Percentiles rank a stretch among this genome's conserved stretches.
phyloP scores from a whole-genome alignment of 2,888 invertebrate species.

The Hirtodrosophila confusa region DNA sequence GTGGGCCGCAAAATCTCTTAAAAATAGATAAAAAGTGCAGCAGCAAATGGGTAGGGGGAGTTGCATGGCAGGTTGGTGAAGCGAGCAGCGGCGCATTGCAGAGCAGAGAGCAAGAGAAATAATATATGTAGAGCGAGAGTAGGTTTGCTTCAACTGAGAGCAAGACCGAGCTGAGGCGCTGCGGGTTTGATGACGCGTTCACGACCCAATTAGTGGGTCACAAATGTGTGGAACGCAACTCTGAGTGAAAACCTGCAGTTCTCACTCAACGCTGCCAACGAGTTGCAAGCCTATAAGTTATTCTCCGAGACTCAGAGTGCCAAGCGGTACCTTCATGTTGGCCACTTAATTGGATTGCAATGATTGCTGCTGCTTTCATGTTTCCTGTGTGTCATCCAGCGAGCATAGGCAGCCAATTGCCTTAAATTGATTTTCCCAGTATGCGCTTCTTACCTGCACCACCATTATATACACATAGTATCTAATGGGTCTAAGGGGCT shows the following conservation, averaged over 20 bases:
- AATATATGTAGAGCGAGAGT: background rate
- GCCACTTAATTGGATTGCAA: constrained; percentile 73
- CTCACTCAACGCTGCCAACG: constrained; percentile 20
- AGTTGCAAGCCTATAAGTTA: constrained; percentile 1
- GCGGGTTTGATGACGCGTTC: constrained; percentile 34
- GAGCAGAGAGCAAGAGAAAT: constrained; percentile 11
- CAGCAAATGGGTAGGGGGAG: background rate
- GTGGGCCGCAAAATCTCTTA: constrained; percentile 47
- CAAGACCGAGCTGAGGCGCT: constrained; percentile 14
- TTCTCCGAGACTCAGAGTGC: constrained; percentile 1
- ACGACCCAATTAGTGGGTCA: constrained; percentile 59
- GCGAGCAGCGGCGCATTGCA: constrained; percentile 39
- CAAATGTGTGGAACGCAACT: constrained; percentile 43
- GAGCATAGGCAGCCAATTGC: constrained; percentile 41
- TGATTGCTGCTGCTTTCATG: constrained; percentile 41
- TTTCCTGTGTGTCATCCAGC: constrained; percentile 49
- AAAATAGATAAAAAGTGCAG: constrained; percentile 38
- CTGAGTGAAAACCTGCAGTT: constrained; percentile 7
- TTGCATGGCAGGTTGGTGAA: constrained; percentile 20
- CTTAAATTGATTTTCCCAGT: constrained; percentile 55
- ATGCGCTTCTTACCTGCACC: constrained; percentile 29
- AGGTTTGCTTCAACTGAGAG: constrained; percentile 15
- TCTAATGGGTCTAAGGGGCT: constrained; percentile 12
- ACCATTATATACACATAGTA: background rate
- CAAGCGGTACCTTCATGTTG: constrained; percentile 18